Evolutionary conservation across 2,113 vertebrate species (phyloP).

Genomic region (Polypterus bichir): DNA sequence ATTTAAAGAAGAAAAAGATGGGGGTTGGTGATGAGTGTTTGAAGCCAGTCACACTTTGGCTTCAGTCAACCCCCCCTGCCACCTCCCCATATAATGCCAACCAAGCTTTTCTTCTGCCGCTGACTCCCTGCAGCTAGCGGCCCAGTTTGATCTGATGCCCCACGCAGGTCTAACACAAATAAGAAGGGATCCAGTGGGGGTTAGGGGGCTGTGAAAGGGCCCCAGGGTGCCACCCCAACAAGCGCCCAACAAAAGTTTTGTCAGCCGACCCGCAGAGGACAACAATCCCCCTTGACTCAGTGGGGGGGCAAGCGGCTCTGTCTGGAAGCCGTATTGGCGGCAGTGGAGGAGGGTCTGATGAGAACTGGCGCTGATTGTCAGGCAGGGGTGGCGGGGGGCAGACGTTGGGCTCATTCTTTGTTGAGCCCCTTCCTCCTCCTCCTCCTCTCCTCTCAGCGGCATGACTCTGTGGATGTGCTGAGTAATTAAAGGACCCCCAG

Average conservation of each 20-base stretch:
- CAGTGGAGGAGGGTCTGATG: constrained; percentile 49
- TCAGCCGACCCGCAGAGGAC: constrained; percentile 43
- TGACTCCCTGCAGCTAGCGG: constrained; percentile 67
- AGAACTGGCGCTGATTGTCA: constrained; percentile 53
- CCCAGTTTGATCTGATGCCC: constrained; percentile 79
- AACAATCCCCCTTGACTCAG: constrained; percentile 36
- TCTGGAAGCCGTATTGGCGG: constrained; percentile 52
- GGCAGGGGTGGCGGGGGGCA: constrained; percentile 41
- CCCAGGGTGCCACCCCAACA: constrained; percentile 46
- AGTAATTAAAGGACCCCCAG: constrained; percentile 95
- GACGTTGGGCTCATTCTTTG: constrained; percentile 13
- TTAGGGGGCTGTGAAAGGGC: constrained; percentile 42
- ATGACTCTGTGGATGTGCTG: constrained; percentile 75
- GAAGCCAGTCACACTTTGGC: constrained; percentile 64
- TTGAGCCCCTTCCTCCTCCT: constrained; percentile 34
- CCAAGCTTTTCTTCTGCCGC: constrained; percentile 63
- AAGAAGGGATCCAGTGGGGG: constrained; percentile 11
- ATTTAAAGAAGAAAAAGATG: background rate
- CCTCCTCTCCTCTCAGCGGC: constrained; percentile 54
- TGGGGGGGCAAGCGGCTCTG: constrained; percentile 42
- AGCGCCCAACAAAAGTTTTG: constrained; percentile 49
- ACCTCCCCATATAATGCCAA: constrained; percentile 13
- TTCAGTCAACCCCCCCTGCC: constrained; percentile 59
- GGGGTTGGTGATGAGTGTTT: constrained; percentile 40
- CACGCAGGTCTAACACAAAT: constrained; percentile 31